Conservation (phyloP, 2,888 invertebrate genomes). For the Meloe dianella region DNA sequence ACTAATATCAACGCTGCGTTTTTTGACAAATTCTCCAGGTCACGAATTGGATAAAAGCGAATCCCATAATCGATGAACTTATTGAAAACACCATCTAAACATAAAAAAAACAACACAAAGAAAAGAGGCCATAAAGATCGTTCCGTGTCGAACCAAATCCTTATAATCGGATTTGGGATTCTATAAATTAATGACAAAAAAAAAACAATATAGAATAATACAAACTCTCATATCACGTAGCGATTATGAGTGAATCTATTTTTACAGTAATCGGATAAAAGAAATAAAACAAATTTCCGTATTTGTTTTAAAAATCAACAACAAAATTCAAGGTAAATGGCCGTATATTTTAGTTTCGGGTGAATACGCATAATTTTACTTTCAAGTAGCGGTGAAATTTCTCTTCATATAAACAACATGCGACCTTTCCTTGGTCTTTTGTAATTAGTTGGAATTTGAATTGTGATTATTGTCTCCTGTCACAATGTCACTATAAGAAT, state of each 20-base stretch:
- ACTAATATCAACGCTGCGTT: neutral
- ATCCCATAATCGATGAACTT: neutral
- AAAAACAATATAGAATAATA: neutral
- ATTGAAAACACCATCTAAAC: neutral
- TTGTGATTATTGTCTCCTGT: neutral
- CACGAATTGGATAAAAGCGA: neutral
- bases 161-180: neutral
- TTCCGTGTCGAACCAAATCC: neutral
- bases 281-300: neutral
- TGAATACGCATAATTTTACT: constrained; percentile 2
- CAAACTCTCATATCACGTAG: neutral
- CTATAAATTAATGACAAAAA: neutral
- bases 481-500: neutral
- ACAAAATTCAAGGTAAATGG: constrained; percentile 7
- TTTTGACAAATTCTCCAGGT: neutral
- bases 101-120: neutral
- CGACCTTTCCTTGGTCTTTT: constrained; percentile 7
- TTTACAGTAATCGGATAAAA: neutral
- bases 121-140: neutral
- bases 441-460: neutral
- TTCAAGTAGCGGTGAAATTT: neutral
- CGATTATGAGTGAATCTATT: too few relatives aligned
- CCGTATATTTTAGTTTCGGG: neutral
- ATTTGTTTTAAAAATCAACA: neutral
- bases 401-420: neutral